phyloP scores from a whole-genome alignment of 1,140 invertebrate species.

The Bombus sibiricus region DNA sequence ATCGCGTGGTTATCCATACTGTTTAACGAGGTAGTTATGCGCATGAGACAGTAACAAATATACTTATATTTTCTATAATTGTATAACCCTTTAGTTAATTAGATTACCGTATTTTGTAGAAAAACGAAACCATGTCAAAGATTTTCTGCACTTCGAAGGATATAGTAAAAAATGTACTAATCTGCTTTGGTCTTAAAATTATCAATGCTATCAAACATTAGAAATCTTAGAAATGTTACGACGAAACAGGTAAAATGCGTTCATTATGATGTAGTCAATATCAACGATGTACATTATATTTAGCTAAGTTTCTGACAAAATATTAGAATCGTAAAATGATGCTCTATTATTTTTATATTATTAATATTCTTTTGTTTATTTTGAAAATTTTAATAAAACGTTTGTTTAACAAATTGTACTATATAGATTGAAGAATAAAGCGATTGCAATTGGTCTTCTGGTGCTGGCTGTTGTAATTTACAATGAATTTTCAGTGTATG shows the following conservation, averaged over 20 bases:
- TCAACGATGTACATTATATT: neutral
- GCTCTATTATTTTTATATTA: neutral
- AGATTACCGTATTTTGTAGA: slow-evolving; percentile 18
- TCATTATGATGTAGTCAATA: neutral
- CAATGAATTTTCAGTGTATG: slow-evolving; percentile 84
- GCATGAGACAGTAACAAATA: neutral
- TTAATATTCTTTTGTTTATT: neutral
- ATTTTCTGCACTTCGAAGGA: neutral
- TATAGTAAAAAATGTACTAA: neutral
- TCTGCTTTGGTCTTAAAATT: slow-evolving; percentile 10
- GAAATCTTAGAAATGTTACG: slow-evolving; percentile 69
- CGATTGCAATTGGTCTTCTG: slow-evolving; percentile 67
- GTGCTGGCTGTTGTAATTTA: slow-evolving; percentile 80
- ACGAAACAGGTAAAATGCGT: slow-evolving; percentile 69
- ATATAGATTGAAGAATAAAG: slow-evolving; percentile 75
- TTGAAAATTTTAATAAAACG: slow-evolving; percentile 1
- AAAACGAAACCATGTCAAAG: neutral
- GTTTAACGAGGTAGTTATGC: neutral
- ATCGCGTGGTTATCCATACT: neutral
- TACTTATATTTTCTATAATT: neutral
- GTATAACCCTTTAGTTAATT: slow-evolving; percentile 38
- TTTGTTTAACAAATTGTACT: slow-evolving; percentile 40
- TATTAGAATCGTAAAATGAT: slow-evolving; percentile 5
- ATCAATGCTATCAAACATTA: slow-evolving; percentile 4
- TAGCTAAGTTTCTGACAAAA: neutral